These are phyloP conservation scores for Limnephilus auricula DNA, from an alignment of 2,888 invertebrate species.

Conservation along the genomic window DNA sequence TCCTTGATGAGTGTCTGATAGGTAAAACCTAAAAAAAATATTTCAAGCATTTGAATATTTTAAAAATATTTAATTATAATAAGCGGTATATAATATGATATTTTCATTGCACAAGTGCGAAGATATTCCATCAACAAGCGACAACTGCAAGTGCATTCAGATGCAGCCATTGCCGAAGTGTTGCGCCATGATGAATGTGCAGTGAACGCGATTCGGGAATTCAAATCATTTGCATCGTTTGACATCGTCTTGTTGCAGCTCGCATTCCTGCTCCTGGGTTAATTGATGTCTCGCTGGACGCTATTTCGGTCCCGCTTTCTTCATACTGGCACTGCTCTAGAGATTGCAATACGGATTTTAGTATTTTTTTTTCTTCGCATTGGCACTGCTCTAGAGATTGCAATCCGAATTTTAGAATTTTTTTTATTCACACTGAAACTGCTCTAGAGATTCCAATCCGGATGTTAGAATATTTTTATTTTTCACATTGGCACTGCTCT, in stretches of 20 bases:
- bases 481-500: no score
- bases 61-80: no score
- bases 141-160: background rate
- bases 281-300: constrained; percentile 50
- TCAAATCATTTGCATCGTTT: constrained; percentile 57
- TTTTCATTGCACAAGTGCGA: background rate
- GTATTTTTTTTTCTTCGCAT: no score
- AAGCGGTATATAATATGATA: no score
- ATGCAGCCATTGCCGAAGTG: background rate
- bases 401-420: no score
- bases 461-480: no score
- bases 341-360: background rate
- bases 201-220: constrained; percentile 48
- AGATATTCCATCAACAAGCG: background rate
- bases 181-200: constrained; percentile 48
- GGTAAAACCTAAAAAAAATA: no score
- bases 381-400: no score
- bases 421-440: no score
- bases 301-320: constrained; percentile 47
- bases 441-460: no score
- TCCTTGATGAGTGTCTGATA: no score
- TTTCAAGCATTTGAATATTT: no score
- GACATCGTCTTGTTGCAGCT: constrained; percentile 48
- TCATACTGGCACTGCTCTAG: background rate
- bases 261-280: constrained; percentile 46